These are phyloP conservation scores for Oegoconia quadripuncta DNA, from an alignment of 2,888 invertebrate genomes.

Conservation along the genomic window DNA sequence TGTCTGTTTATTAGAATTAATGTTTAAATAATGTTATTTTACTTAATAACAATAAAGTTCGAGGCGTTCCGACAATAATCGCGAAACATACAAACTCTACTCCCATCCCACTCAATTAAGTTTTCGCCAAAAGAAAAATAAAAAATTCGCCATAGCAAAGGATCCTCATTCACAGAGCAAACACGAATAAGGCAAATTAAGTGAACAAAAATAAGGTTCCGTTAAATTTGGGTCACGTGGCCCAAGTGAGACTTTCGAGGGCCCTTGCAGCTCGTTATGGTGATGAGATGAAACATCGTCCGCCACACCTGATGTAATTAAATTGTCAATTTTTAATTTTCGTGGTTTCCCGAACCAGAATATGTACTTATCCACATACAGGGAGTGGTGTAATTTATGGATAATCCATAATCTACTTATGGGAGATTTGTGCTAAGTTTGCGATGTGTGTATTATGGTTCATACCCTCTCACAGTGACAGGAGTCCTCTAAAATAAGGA, in stretches of 20 bases:
- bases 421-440: no score
- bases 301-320: slow-evolving; percentile 34
- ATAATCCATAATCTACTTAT: no score
- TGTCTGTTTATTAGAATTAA: no score
- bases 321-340: slow-evolving; percentile 59
- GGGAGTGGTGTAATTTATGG: no score
- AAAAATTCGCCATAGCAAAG: slow-evolving; percentile 48
- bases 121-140: slow-evolving; percentile 53
- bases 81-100: background rate
- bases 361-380: no score
- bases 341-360: no score
- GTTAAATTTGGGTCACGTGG: slow-evolving; percentile 66
- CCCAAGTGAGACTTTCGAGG: slow-evolving; percentile 47
- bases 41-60: no score
- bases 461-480: no score
- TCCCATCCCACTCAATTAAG: slow-evolving; percentile 58
- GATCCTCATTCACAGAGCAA: slow-evolving; percentile 64
- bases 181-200: slow-evolving; percentile 74
- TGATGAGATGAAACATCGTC: background rate
- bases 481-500: no score
- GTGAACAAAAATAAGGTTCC: slow-evolving; percentile 67
- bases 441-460: no score
- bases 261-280: slow-evolving; percentile 42
- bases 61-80: slow-evolving; percentile 20
- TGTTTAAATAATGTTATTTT: no score